Base-by-base conservation (phyloP, 2,113 vertebrate genomes). In the Xiphorhynchus elegans region DNA sequence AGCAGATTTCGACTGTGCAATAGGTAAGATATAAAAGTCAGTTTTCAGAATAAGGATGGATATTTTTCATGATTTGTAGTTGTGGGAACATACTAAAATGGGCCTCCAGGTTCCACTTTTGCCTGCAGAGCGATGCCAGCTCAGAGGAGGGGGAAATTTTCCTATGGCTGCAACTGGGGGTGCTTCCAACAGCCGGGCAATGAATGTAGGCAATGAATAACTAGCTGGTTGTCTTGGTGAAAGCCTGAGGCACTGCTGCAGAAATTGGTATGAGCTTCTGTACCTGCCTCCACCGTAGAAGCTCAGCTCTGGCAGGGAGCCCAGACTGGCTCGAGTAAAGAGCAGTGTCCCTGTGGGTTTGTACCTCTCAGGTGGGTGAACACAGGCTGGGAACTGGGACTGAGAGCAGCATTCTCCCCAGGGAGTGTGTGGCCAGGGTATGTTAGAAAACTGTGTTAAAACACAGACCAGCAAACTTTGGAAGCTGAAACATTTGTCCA, bases 361-460 rank as follows among this genome's bases (percentile, higher is more conserved):
- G 17, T 28, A 12, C 16, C 21, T 37, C 26, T 8, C 0, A 0
- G 23, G 5, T 11, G 17, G 13, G 9, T 60, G 39, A 55, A 1
- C 2, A 0, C 25, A 13, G 53, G 6, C 35, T 17, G 16, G 50
- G 11, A 8, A 7, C 5, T 1, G 4, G 31, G 70, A 14, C 25
- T 3, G 11, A 42, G 25, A 31, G 49, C 64, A 73, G 35, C 10
- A 1, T 9, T 40, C 7, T 69, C 13, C 49, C 29, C 1, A 0
- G 14, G 23, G 3, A 28, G 4, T 2, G 5, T 4, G 0, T 4
- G n/a, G 66, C 59, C 67, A n/a, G 59, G 31, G 50, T 28, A 11
- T 1, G 1, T 49, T 42, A 58, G 11, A 40, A 72, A 56, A 58
- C 6, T 19, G 6, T 18, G 1, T 10, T 58, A 15, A 56, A 46